These are phyloP conservation scores for Dolomedes plantarius DNA, from an alignment of 2,888 invertebrate genomes.

Conservation along the genomic window DNA sequence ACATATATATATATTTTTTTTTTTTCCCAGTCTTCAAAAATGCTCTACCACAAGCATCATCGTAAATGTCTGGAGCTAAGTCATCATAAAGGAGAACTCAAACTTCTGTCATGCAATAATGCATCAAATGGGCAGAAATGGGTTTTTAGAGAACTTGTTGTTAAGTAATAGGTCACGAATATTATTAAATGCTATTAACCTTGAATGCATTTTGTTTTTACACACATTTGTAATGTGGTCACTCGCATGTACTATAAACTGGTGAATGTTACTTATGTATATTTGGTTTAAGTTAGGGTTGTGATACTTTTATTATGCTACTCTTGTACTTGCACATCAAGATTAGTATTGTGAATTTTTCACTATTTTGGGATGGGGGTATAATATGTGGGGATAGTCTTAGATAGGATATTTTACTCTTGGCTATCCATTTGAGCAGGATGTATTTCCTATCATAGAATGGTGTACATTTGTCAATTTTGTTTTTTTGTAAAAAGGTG, in stretches of 20 bases:
- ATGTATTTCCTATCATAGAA: no score
- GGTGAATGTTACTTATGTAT: neutral
- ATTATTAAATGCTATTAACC: no score
- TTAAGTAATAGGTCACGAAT: conserved; percentile 16
- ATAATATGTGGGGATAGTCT: no score
- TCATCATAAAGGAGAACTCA: conserved; percentile 53
- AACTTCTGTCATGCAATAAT: conserved; percentile 50
- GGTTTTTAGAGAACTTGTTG: conserved; percentile 64
- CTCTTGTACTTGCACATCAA: no score
- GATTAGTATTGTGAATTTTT: no score
- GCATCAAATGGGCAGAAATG: conserved; percentile 68
- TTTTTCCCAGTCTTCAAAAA: conserved; percentile 35
- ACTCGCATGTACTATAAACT: neutral
- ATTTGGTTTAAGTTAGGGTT: neutral
- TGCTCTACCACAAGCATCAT: conserved; percentile 54
- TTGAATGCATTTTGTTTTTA: no score
- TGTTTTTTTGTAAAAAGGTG: no score
- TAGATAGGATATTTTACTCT: no score
- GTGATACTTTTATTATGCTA: neutral
- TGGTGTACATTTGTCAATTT: no score
- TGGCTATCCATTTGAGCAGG: no score
- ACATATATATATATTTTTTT: neutral
- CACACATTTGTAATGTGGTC: neutral
- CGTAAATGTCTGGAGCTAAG: conserved; percentile 62
- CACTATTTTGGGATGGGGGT: no score